Conservation (phyloP, 1,140 invertebrate genomes). For the Lepidurus apus region DNA sequence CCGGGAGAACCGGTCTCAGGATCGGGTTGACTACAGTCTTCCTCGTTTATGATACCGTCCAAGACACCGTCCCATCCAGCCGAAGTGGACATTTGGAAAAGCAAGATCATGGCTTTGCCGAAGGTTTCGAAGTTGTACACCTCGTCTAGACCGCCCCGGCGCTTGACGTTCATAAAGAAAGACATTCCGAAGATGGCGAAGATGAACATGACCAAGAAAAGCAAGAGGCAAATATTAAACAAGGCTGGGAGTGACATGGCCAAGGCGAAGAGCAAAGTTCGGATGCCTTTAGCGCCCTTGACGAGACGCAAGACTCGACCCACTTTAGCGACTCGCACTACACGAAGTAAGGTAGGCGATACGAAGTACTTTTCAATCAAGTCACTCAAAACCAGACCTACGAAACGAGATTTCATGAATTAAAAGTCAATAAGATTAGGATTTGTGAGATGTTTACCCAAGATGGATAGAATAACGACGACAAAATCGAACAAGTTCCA, state of each 20-base stretch:
- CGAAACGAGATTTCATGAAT: neutral
- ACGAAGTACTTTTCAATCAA: conserved; percentile 97
- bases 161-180: conserved; percentile 97
- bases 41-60: conserved; percentile 91
- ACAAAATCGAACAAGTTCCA: conserved; percentile 99
- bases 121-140: conserved; percentile 99
- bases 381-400: conserved; percentile 90
- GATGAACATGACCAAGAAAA: conserved; percentile 98
- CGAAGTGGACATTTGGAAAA: conserved; percentile 98
- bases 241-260: conserved; percentile 96
- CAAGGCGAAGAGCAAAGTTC: conserved; percentile 92
- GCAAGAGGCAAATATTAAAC: conserved; percentile 96
- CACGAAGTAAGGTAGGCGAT: conserved; percentile 91
- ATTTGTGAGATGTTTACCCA: conserved; percentile 60
- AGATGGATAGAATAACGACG: conserved; percentile 96
- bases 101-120: conserved; percentile 91
- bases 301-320: conserved; percentile 93
- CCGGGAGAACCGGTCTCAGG: conserved; percentile 79
- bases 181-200: conserved; percentile 99
- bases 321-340: conserved; percentile 95
- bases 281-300: conserved; percentile 94
- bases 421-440: neutral
- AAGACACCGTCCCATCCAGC: conserved; percentile 95
- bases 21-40: conserved; percentile 80
- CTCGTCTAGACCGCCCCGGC: conserved; percentile 81